A percentile compares a stretch with the other conserved stretches of the same genome.
Conservation (phyloP, 2,797 vertebrate genomes). For the Buphagus erythrorhynchus region DNA sequence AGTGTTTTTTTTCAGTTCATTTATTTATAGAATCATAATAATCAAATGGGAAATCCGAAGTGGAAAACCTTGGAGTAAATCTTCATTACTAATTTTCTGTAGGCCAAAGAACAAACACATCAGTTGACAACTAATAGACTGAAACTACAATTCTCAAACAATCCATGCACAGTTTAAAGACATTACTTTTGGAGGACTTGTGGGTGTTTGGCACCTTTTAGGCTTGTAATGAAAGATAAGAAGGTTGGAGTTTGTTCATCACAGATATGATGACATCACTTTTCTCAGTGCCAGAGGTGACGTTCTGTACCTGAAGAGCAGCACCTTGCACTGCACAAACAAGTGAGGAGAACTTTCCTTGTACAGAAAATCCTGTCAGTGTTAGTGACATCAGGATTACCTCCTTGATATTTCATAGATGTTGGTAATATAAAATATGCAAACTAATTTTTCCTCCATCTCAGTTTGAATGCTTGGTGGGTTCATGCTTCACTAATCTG, state of each 20-base stretch:
- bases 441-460: conserved; percentile 24
- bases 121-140: not conserved
- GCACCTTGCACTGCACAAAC: not conserved
- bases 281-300: not conserved
- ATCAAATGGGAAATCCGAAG: not conserved
- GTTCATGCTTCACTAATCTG: conserved; percentile 32
- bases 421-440: conserved; percentile 41
- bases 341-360: not conserved
- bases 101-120: not conserved
- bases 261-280: not conserved
- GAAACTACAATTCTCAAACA: not conserved
- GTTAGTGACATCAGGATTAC: not conserved
- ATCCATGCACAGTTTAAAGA: not conserved
- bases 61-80: not conserved
- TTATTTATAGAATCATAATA: not conserved
- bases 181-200: not conserved
- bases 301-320: not conserved
- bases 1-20: not conserved
- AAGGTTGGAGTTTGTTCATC: not conserved
- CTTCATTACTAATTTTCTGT: not conserved
- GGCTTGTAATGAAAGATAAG: not conserved
- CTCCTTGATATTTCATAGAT: not conserved
- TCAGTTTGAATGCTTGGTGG: conserved; percentile 29
- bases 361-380: not conserved
- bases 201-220: not conserved